Percentiles rank a stretch among this genome's conserved stretches.
These are phyloP conservation scores for Rhadinocentrus ornatus DNA, from an alignment of 2,797 vertebrate genomes.

Conservation along the genomic window DNA sequence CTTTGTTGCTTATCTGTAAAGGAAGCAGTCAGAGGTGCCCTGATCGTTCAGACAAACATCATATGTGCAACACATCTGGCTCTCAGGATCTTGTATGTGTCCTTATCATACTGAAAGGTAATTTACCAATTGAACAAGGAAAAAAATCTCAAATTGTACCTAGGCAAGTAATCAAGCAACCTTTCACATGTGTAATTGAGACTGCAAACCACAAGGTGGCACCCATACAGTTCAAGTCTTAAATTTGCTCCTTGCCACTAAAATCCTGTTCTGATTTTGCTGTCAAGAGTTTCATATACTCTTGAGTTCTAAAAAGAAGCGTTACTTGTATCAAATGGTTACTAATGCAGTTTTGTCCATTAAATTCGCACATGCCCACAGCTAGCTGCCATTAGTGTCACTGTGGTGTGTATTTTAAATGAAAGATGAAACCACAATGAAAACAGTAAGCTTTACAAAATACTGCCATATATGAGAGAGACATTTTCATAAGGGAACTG, in stretches of 20 bases:
- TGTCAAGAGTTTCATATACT: neutral
- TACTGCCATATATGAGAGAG: neutral
- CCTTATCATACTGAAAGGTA: neutral
- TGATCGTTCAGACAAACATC: neutral
- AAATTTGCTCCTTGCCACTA: neutral
- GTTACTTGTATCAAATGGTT: neutral
- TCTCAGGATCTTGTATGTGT: neutral
- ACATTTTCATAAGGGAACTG: neutral
- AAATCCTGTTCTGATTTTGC: neutral
- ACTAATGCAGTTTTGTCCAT: neutral
- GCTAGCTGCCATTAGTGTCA: neutral
- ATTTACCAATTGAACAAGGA: neutral
- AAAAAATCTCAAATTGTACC: neutral
- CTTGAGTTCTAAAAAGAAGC: neutral
- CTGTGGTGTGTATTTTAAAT: neutral
- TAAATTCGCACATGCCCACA: neutral
- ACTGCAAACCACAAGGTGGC: slow-evolving; percentile 76
- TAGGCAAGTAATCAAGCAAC: neutral
- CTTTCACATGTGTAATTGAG: slow-evolving; percentile 58
- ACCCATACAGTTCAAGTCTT: slow-evolving; percentile 43
- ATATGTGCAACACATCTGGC: neutral
- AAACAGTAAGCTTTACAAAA: neutral
- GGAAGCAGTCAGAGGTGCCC: neutral
- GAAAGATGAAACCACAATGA: neutral
- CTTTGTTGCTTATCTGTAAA: neutral